Conservation (phyloP, 2,888 invertebrate species). For the Crematogaster levior region DNA sequence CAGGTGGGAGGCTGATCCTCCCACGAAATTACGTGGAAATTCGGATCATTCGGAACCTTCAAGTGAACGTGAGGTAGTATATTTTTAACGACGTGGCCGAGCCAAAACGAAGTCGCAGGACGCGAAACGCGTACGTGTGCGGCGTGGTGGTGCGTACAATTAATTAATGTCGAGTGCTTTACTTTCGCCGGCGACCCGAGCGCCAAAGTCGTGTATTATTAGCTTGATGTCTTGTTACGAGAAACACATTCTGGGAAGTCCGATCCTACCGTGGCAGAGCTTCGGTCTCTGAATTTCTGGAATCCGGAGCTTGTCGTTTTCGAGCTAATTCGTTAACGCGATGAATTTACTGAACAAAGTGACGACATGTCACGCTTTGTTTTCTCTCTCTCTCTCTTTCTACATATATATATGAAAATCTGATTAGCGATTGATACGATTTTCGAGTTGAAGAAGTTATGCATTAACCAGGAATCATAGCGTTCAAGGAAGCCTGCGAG, state of each 20-base stretch:
- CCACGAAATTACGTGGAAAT: slow-evolving; percentile 41
- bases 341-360: slow-evolving; percentile 78
- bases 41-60: neutral
- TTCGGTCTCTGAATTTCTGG: slow-evolving; percentile 75
- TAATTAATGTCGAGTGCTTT: slow-evolving; percentile 69
- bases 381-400: neutral
- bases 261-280: slow-evolving; percentile 43
- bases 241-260: slow-evolving; percentile 79
- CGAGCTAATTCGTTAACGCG: slow-evolving; percentile 80
- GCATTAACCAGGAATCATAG: neutral
- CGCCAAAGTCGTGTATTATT: slow-evolving; percentile 76
- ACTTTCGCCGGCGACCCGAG: slow-evolving; percentile 65
- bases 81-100: neutral
- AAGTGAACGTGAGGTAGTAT: neutral
- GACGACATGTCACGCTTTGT: slow-evolving; percentile 58
- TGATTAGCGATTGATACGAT: neutral
- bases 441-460: neutral
- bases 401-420: neutral
- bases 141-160: slow-evolving; percentile 6
- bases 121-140: slow-evolving; percentile 14
- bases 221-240: slow-evolving; percentile 79
- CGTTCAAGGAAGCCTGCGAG: slow-evolving; percentile 9
- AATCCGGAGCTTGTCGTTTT: slow-evolving; percentile 80
- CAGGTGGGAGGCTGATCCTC: slow-evolving; percentile 35
- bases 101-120: neutral